Evolutionary conservation across 2,113 vertebrate species (phyloP), one percentile per base, ranked within the genome.

Genomic region (Camelus bactrianus): DNA sequence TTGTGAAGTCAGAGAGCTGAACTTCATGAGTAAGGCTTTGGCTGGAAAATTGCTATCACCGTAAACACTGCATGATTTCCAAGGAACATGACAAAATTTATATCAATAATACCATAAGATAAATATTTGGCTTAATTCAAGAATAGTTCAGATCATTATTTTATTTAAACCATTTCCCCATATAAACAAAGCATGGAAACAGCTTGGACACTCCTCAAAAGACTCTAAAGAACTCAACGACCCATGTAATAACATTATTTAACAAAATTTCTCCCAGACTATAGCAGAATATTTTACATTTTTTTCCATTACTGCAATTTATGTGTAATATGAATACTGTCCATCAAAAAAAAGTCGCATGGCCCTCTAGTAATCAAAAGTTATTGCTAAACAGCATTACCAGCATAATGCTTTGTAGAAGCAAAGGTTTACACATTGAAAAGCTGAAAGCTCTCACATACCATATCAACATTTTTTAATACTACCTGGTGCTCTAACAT

Each of bases 101-200:
- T 98, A 97, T 98, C 97, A 98, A 94, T 97, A 98, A 98, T 97
- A 96, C 96, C 95, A 86, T 89, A 98, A 97, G 91, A 94, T 98
- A 97, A 98, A 95, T 92, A 98, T 94, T 96, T 94, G 96, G 95
- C 96, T 97, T 97, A 95, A 98, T 98, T 96, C 80, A 98, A 95
- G 96, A 98, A 95, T 72, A 92, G 95, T 97, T 98, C 96, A 98
- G 97, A 98, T 97, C 94, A 93, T 60, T 98, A 93, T 96, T 98
- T 98, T 98, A 98, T 98, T 98, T 97, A 98, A 98, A 98, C 94
- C 97, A 98, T 98, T 98, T 96, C 94, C 89, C 86, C 97, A 93
- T 83, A 95, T 95, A 98, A 98, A 98, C 91, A 97, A 97, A 98
- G 97, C 96, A 97, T 98, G 96, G 98, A 98, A 98, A 98, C 79